phyloP scores from a whole-genome alignment of 2,888 invertebrate species.

The Cerastis rubricosa region DNA sequence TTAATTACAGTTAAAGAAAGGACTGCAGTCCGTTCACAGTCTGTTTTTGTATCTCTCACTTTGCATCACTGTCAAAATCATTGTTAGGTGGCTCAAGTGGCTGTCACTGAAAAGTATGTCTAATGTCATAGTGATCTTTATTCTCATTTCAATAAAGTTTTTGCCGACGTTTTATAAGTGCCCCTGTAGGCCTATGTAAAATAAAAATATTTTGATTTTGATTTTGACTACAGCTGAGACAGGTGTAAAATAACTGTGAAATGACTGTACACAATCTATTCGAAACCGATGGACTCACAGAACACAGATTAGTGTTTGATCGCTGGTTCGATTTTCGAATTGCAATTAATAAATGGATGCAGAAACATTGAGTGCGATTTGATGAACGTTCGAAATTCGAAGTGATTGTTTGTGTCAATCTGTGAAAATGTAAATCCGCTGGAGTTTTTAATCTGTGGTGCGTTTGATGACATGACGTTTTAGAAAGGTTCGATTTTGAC shows the following conservation, averaged over 20 bases:
- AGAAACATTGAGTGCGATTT: constrained; percentile 25
- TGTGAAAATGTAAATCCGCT: constrained; percentile 4
- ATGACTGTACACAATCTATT: constrained; percentile 30
- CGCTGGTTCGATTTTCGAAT: constrained; percentile 28
- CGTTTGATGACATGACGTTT: constrained; percentile 17
- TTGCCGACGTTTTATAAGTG: too few species aligned
- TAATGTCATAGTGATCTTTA: not conserved
- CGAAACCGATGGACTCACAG: constrained; percentile 25
- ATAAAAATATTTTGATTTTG: too few species aligned
- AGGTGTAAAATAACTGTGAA: not conserved
- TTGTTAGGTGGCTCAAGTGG: too few species aligned
- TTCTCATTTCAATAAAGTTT: not conserved
- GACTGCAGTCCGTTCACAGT: too few species aligned
- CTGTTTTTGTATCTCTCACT: too few species aligned
- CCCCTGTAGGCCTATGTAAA: too few species aligned
- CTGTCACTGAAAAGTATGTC: not conserved
- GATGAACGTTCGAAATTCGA: constrained; percentile 30
- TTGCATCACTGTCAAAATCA: too few species aligned
- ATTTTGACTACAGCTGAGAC: not conserved
- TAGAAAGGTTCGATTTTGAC: constrained; percentile 9
- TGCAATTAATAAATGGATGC: constrained; percentile 37
- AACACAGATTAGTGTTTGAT: constrained; percentile 48
- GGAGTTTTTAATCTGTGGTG: constrained; percentile 25
- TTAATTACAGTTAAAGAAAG: too few species aligned
- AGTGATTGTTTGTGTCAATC: constrained; percentile 29